phyloP scores from a whole-genome alignment of 2,113 vertebrate species.

The Jacana jacana region DNA sequence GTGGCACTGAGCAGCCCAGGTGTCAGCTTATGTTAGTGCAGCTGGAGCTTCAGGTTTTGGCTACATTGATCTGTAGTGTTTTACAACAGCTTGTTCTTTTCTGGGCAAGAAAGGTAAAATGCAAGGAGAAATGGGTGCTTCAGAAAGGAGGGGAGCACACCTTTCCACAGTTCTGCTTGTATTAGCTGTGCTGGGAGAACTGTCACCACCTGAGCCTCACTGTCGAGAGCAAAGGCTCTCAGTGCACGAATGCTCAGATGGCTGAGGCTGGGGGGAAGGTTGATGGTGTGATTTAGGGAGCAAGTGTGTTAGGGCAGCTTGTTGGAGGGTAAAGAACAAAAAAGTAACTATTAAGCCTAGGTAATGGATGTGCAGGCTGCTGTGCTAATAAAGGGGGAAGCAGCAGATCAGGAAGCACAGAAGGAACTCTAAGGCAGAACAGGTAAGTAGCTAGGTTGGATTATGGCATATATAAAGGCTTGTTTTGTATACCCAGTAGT shows the following conservation, averaged over 20 bases:
- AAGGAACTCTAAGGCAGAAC: neutral
- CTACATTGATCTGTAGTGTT: neutral
- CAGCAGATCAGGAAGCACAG: neutral
- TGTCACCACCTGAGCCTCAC: neutral
- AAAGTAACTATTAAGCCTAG: neutral
- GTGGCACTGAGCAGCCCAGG: neutral
- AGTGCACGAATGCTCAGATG: fast-evolving
- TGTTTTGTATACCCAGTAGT: neutral
- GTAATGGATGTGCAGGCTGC: neutral
- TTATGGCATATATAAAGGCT: neutral
- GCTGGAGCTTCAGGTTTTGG: neutral
- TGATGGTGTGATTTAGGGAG: neutral
- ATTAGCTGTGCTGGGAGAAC: neutral
- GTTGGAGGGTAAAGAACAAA: neutral
- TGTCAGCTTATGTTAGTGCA: neutral
- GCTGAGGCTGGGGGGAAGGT: neutral
- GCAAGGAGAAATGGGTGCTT: neutral
- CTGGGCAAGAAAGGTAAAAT: neutral
- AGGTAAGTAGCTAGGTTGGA: neutral
- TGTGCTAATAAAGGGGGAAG: neutral
- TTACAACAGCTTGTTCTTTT: neutral
- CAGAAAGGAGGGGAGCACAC: neutral
- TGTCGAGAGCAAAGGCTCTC: neutral
- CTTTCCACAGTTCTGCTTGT: neutral
- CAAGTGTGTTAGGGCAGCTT: neutral